phyloP scores from a whole-genome alignment of 1,140 invertebrate genomes.

The Myzus persicae region DNA sequence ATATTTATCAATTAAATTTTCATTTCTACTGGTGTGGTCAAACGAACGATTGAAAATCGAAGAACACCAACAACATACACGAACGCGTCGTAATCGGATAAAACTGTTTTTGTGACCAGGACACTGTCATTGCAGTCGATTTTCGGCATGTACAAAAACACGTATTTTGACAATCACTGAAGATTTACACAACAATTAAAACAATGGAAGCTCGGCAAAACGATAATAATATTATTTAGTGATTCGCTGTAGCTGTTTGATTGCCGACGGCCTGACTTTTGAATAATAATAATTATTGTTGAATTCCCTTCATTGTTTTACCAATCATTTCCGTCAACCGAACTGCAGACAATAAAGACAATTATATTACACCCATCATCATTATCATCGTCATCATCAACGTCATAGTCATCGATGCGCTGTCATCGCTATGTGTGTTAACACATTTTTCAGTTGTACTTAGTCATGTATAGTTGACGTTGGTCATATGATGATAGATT shows the following conservation, averaged over 20 bases:
- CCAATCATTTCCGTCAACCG: background rate
- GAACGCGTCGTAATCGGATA: background rate
- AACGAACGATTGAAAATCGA: background rate
- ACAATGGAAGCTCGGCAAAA: background rate
- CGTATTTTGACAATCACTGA: background rate
- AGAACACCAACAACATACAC: slow-evolving; percentile 21
- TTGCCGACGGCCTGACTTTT: background rate
- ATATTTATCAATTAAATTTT: slow-evolving; percentile 43
- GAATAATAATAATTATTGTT: slow-evolving; percentile 32
- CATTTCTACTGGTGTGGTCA: background rate
- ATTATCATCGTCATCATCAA: background rate
- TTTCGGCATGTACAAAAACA: background rate
- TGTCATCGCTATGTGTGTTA: no score
- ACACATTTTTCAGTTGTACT: no score
- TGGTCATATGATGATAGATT: background rate
- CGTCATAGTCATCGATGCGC: background rate
- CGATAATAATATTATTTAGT: background rate
- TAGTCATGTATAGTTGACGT: background rate
- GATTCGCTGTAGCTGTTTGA: background rate
- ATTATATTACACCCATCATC: background rate
- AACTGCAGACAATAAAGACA: background rate
- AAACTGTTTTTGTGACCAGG: background rate
- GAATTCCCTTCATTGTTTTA: background rate
- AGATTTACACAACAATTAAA: slow-evolving; percentile 3
- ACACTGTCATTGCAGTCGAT: background rate